Conservation (phyloP, 2,113 vertebrate genomes). For the Formicarius rufipectus region DNA sequence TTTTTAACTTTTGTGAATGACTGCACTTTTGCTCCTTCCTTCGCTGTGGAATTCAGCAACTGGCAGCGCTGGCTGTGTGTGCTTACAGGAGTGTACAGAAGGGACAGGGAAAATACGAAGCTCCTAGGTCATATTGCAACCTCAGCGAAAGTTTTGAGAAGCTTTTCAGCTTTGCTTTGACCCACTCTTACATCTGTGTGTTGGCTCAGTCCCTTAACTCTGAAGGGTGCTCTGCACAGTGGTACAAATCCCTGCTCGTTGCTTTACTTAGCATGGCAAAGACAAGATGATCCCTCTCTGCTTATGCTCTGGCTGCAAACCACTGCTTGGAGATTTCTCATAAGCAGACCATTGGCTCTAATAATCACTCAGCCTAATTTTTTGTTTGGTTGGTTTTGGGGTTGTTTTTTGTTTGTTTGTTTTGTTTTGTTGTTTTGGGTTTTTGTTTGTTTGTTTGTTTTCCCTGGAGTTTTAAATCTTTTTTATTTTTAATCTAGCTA, state of each 20-base stretch:
- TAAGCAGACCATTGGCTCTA: not conserved
- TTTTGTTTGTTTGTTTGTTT: too few species aligned
- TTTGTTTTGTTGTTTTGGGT: too few species aligned
- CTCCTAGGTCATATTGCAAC: not conserved
- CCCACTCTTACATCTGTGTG: not conserved
- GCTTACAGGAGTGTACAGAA: not conserved
- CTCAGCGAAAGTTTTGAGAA: not conserved
- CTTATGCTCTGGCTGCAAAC: not conserved
- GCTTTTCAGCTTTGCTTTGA: not conserved
- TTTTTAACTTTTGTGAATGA: not conserved
- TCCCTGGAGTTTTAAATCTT: too few species aligned
- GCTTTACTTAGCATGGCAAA: not conserved
- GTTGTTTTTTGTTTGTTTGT: too few species aligned
- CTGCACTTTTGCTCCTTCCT: not conserved
- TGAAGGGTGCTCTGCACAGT: not conserved
- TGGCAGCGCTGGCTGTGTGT: not conserved
- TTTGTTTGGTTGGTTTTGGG: too few species aligned
- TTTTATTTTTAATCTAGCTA: not conserved
- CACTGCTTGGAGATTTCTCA: not conserved
- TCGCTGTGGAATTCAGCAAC: not conserved
- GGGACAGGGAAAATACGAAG: not conserved
- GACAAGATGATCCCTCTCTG: not conserved
- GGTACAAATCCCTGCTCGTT: rapidly evolving
- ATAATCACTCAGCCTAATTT: not conserved
- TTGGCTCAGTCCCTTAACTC: rapidly evolving